A percentile compares a stretch with the other conserved stretches of the same genome.
Evolutionary conservation across 2,113 vertebrate species (phyloP).

Genomic region (Nipponia nippon): DNA sequence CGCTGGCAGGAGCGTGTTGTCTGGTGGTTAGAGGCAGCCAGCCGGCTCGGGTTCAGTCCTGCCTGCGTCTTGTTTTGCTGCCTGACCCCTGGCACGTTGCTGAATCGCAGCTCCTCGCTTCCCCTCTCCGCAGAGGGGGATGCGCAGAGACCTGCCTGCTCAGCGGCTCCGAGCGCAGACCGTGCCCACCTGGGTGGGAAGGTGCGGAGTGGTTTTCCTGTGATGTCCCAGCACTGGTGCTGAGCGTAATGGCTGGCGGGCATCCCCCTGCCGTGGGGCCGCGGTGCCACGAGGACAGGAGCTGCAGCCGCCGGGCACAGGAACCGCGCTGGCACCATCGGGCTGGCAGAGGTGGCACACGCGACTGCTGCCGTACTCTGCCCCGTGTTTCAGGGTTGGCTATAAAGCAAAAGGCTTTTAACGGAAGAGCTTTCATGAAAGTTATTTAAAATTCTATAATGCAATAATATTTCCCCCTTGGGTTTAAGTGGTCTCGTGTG

Average conservation of each 20-base stretch:
- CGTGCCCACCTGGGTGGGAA: fast-evolving
- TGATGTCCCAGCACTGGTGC: fast-evolving
- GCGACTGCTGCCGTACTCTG: fast-evolving
- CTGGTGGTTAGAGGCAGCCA: neutral
- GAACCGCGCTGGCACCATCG: fast-evolving
- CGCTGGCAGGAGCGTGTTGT: neutral
- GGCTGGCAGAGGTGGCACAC: neutral
- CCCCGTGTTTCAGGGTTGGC: fast-evolving
- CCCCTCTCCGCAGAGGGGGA: fast-evolving
- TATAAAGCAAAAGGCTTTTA: neutral
- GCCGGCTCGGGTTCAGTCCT: neutral
- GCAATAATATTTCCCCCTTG: neutral
- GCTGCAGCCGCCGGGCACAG: fast-evolving
- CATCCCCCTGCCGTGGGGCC: neutral
- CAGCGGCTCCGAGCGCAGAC: fast-evolving
- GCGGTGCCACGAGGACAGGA: neutral
- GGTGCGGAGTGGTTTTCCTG: neutral
- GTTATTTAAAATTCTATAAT: neutral
- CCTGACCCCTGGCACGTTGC: neutral
- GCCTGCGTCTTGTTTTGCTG: neutral
- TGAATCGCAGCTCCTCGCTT: neutral
- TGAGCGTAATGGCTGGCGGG: fast-evolving
- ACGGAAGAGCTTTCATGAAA: neutral
- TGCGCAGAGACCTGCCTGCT: neutral
- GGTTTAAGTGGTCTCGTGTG: fast-evolving